These are phyloP conservation scores for Paratilapia polleni DNA, from an alignment of 2,113 vertebrate species.

Conservation along the genomic window DNA sequence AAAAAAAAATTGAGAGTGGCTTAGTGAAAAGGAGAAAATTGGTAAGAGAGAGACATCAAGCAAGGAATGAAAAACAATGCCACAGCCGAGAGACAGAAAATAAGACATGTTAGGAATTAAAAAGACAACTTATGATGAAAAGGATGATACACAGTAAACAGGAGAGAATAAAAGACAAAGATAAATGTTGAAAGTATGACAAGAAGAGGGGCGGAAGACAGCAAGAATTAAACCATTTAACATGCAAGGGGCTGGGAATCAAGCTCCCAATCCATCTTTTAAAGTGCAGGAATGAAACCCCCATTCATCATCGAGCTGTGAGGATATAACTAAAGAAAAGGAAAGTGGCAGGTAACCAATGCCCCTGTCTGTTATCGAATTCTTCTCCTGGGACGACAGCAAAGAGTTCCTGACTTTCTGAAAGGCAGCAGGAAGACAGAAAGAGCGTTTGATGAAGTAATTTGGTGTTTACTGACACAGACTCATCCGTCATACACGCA, in stretches of 20 bases:
- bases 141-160: slow-evolving; percentile 11
- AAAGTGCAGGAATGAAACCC: slow-evolving; percentile 74
- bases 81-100: neutral
- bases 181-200: slow-evolving; percentile 29
- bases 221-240: slow-evolving; percentile 36
- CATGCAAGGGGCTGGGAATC: slow-evolving; percentile 43
- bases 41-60: slow-evolving; percentile 37
- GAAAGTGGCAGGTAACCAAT: slow-evolving; percentile 47
- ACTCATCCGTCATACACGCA: slow-evolving; percentile 55
- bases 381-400: slow-evolving; percentile 27
- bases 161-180: slow-evolving; percentile 11
- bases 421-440: slow-evolving; percentile 34
- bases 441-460: slow-evolving; percentile 44
- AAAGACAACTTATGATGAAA: slow-evolving; percentile 9
- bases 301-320: slow-evolving; percentile 68
- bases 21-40: slow-evolving; percentile 2
- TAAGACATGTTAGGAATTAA: slow-evolving; percentile 34
- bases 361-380: slow-evolving; percentile 31
- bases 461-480: slow-evolving; percentile 62
- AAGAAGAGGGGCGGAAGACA: slow-evolving; percentile 17
- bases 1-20: neutral
- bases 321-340: slow-evolving; percentile 38
- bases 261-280: slow-evolving; percentile 78
- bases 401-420: slow-evolving; percentile 37
- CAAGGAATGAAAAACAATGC: neutral